Base-by-base conservation (phyloP, 2,113 vertebrate species). In the Cebus imitator region DNA sequence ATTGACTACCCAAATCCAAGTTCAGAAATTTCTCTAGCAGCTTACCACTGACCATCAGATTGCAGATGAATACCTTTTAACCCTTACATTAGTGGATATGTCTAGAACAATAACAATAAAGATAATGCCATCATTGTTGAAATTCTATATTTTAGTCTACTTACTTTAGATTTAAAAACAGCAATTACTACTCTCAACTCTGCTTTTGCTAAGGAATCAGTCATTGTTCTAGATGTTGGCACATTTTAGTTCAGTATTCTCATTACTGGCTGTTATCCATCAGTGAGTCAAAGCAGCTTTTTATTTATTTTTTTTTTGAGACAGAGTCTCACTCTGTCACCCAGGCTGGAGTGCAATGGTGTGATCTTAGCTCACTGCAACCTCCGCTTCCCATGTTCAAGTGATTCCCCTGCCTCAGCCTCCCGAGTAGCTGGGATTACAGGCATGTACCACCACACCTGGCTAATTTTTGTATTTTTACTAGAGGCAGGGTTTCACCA, bases 11-110 rank as follows among this genome's bases (percentile, higher is more conserved):
- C 32, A 37, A 90, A 79, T 13, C 40, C 83, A 94, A 83, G 55
- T 43, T 58, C 50, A 91, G 23, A 87, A 70, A 83, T 94, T 91
- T 95, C 94, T 88, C 78, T 57, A 88, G 16, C n/a, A 88, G 52
- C 43, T 73, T 50, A 84, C 8, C 52, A 55, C 4, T 37, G 57
- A 50, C 27, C 48, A 37, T 9, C 58, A 76, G 45, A 43, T n/a
- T 90, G 55, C 75, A 95, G 90, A 86, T 20, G 9, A 93, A 75
- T 20, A 55, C 18, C 43, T 90, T 72, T 81, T 95, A 92, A 52
- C 30, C 37, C 43, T 73, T 79, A 85, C 20, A 18, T 90, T 93
- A 82, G 30, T 82, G 17, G 11, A 68, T 35, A 86, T 58, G 11
- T 78, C 58, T 82, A 87, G 1, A 83, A 12, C n/a, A 84, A 64